A percentile compares a stretch with the other conserved stretches of the same genome.
Conservation (phyloP, 1,140 invertebrate species). For the Condylostylus longicornis region DNA sequence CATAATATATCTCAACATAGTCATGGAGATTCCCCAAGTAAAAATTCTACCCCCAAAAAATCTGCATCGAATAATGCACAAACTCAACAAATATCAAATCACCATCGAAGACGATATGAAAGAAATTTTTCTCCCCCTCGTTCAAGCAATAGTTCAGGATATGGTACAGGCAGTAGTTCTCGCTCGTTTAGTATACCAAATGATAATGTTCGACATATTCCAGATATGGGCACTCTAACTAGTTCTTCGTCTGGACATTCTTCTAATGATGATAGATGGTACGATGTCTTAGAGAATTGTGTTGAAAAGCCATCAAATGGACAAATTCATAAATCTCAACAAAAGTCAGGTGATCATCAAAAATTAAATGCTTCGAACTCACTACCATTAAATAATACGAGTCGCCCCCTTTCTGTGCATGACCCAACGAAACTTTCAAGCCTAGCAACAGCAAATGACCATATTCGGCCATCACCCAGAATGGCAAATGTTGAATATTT, state of each 20-base stretch:
- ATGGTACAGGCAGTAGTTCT: constrained; percentile 65
- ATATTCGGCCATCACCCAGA: constrained; percentile 12
- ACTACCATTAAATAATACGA: constrained; percentile 29
- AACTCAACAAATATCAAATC: constrained; percentile 38
- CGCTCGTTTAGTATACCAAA: constrained; percentile 7
- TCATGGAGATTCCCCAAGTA: constrained; percentile 13
- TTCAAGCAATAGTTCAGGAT: constrained; percentile 67
- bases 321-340: constrained; percentile 13
- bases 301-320: not conserved
- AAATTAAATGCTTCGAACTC: constrained; percentile 1
- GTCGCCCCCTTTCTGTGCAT: constrained; percentile 33
- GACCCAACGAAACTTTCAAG: constrained; percentile 31
- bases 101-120: constrained; percentile 50
- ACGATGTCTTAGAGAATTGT: constrained; percentile 14
- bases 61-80: constrained; percentile 20
- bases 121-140: constrained; percentile 65
- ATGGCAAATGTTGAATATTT: constrained; percentile 12
- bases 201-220: constrained; percentile 3
- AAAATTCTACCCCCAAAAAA: constrained; percentile 21
- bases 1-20: constrained; percentile 27
- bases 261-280: constrained; percentile 48
- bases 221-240: constrained; percentile 37
- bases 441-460: constrained; percentile 9
- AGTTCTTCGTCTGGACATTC: constrained; percentile 50
- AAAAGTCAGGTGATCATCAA: constrained; percentile 9